Evolutionary conservation across 1,140 invertebrate genomes (phyloP).

Genomic region (Papilio glaucus): DNA sequence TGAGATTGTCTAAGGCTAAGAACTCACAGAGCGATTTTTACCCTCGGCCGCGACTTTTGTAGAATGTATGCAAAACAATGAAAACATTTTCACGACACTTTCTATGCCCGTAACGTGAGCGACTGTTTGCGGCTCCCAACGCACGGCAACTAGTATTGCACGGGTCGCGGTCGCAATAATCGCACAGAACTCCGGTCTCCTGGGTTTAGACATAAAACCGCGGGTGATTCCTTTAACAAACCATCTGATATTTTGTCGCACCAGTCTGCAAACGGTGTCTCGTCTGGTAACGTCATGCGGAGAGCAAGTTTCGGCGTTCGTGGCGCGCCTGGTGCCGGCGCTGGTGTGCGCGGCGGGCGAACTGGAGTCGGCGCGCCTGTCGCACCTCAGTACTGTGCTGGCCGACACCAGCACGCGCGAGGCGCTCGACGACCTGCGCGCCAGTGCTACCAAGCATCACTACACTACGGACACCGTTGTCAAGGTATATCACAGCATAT

Average conservation of each 20-base stretch:
- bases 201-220: too few relatives aligned
- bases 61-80: too few relatives aligned
- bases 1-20: slow-evolving; percentile 55
- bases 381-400: slow-evolving; percentile 90
- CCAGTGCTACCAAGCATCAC: slow-evolving; percentile 91
- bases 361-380: slow-evolving; percentile 90
- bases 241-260: too few relatives aligned
- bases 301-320: slow-evolving; percentile 89
- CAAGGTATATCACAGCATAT: slow-evolving; percentile 83
- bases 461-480: slow-evolving; percentile 95
- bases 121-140: too few relatives aligned
- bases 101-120: too few relatives aligned
- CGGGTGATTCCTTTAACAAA: too few relatives aligned
- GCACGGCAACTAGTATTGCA: too few relatives aligned
- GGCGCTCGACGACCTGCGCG: slow-evolving; percentile 89
- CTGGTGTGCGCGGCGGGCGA: slow-evolving; percentile 93
- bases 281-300: slow-evolving; percentile 93
- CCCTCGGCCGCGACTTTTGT: too few relatives aligned
- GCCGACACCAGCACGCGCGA: slow-evolving; percentile 87
- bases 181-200: too few relatives aligned
- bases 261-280: slow-evolving; percentile 91
- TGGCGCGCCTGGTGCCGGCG: slow-evolving; percentile 91
- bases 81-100: too few relatives aligned
- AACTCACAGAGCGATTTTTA: too few relatives aligned
- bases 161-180: too few relatives aligned